These are phyloP conservation scores for Mongoloraphidia duomilia DNA, from an alignment of 2,888 invertebrate species.

Conservation along the genomic window DNA sequence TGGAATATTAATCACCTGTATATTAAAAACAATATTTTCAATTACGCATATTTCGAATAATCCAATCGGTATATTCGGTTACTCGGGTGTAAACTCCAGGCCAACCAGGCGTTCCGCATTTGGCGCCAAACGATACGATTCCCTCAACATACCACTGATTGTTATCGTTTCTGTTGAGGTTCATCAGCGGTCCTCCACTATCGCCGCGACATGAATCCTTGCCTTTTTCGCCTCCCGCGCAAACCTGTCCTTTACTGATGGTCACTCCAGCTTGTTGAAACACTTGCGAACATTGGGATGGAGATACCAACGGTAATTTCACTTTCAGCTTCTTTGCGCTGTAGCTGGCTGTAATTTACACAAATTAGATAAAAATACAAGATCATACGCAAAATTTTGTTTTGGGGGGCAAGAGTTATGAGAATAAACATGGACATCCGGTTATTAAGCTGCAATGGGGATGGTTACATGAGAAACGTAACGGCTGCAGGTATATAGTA, in stretches of 20 bases:
- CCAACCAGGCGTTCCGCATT: constrained; percentile 47
- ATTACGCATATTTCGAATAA: constrained; percentile 24
- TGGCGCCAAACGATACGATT: constrained; percentile 51
- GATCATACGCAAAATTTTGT: neutral
- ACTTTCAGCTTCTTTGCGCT: constrained; percentile 51
- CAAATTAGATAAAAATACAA: constrained; percentile 2
- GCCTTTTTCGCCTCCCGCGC: constrained; percentile 51
- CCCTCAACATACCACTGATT: constrained; percentile 42
- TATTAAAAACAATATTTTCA: too few species aligned
- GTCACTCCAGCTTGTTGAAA: constrained; percentile 32
- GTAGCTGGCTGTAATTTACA: constrained; percentile 24
- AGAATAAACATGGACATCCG: too few species aligned
- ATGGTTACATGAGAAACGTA: too few species aligned
- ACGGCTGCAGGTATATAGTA: too few species aligned
- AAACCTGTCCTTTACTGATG: constrained; percentile 42
- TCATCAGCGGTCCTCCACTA: constrained; percentile 66
- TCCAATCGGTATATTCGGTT: constrained; percentile 47
- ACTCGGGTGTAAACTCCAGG: constrained; percentile 57
- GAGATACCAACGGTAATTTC: constrained; percentile 37
- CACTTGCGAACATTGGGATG: constrained; percentile 33
- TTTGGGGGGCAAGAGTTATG: too few species aligned
- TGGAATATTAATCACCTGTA: too few species aligned
- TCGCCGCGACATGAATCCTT: constrained; percentile 63
- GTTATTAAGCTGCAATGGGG: too few species aligned
- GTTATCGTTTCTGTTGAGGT: constrained; percentile 25